A percentile compares a stretch with the other conserved stretches of the same genome.
These are phyloP conservation scores for Apogon hyalosoma DNA, from an alignment of 2,797 vertebrate species.

Conservation along the genomic window DNA sequence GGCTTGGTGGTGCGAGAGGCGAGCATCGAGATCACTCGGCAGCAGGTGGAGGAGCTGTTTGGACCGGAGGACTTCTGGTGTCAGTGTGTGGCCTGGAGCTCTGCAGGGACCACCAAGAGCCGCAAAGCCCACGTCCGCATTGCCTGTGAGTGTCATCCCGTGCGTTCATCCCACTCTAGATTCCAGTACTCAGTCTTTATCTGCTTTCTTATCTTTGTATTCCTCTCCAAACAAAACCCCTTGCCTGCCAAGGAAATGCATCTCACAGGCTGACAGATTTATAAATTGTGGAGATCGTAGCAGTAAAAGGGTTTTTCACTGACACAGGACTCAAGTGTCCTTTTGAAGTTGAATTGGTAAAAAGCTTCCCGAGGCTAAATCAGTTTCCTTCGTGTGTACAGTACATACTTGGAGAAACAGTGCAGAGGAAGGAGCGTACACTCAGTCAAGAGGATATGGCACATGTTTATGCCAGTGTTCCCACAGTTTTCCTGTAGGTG, in stretches of 20 bases:
- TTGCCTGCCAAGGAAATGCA: conserved; percentile 40
- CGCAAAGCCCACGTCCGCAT: conserved; percentile 96
- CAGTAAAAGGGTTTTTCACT: conserved; percentile 28
- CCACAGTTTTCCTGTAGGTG: conserved; percentile 59
- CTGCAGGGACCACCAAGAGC: conserved; percentile 97
- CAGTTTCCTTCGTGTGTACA: conserved; percentile 35
- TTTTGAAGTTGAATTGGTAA: conserved; percentile 64
- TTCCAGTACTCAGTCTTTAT: conserved; percentile 50
- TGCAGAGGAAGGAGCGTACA: conserved; percentile 37
- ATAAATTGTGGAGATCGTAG: conserved; percentile 59
- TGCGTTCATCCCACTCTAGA: conserved; percentile 12
- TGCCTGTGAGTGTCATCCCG: conserved; percentile 90
- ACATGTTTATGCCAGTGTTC: conserved; percentile 64
- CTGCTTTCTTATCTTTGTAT: conserved; percentile 51
- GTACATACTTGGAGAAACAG: conserved; percentile 39
- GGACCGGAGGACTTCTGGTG: conserved; percentile 99
- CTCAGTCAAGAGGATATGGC: conserved; percentile 44
- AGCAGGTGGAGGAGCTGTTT: conserved; percentile 98
- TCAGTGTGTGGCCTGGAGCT: conserved; percentile 99
- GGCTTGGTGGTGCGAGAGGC: conserved; percentile 97
- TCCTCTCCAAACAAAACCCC: conserved; percentile 57
- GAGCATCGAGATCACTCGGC: conserved; percentile 98
- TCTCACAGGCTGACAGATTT: conserved; percentile 52
- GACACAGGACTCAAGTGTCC: conserved; percentile 55
- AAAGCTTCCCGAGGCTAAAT: conserved; percentile 51